phyloP scores from a whole-genome alignment of 2,888 invertebrate species.

The Rhabditophanes sp. region DNA sequence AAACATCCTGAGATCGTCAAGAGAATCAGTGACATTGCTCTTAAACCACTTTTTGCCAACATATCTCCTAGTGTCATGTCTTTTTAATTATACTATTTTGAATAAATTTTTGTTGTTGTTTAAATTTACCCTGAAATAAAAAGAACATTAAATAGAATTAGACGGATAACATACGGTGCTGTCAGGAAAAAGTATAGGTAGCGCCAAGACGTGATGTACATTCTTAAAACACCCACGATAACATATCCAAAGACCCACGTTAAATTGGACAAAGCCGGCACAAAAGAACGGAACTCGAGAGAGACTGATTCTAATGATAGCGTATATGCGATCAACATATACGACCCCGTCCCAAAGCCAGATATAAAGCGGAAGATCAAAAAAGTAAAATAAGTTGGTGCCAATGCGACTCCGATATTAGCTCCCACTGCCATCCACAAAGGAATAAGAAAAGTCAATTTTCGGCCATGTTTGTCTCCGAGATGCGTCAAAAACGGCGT shows the following conservation, averaged over 20 bases:
- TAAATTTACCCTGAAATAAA: no score
- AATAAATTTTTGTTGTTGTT: no score
- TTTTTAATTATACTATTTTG: no score
- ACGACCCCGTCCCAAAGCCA: constrained; percentile 30
- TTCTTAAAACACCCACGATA: constrained; percentile 27
- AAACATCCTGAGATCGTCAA: no score
- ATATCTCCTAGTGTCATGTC: no score
- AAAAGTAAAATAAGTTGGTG: constrained; percentile 24
- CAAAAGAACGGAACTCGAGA: constrained; percentile 15
- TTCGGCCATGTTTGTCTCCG: constrained; percentile 32
- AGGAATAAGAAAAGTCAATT: constrained; percentile 27
- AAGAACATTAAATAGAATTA: no score
- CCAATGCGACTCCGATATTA: constrained; percentile 27
- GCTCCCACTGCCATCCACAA: constrained; percentile 26
- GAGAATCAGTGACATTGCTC: no score
- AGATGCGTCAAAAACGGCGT: constrained; percentile 27
- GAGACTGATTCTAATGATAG: constrained; percentile 18
- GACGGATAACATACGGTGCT: constrained; percentile 20
- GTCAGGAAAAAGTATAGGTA: constrained; percentile 26
- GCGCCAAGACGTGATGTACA: constrained; percentile 27
- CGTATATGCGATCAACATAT: constrained; percentile 19
- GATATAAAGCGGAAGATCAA: constrained; percentile 32
- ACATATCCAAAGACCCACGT: constrained; percentile 31
- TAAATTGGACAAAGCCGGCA: constrained; percentile 13
- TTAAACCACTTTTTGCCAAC: no score